Conservation (phyloP, 1,140 invertebrate species). For the Pseudobourletiella spinata region DNA sequence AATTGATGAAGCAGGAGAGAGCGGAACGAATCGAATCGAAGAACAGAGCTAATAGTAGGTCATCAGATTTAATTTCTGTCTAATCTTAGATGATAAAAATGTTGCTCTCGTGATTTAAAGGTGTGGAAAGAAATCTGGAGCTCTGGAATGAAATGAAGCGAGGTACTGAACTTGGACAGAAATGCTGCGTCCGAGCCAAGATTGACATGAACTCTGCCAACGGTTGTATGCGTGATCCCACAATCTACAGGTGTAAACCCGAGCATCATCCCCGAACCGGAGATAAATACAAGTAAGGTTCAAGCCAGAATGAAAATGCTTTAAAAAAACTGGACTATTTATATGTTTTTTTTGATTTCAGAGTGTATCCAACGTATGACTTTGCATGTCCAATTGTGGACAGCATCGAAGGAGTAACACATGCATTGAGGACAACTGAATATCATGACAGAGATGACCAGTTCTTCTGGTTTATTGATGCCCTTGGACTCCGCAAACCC, state of each 20-base stretch:
- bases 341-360: constrained; percentile 43
- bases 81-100: constrained; percentile 3
- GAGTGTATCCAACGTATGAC: constrained; percentile 98
- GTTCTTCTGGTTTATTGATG: constrained; percentile 94
- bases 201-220: constrained; percentile 95
- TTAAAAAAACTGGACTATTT: neutral
- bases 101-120: constrained; percentile 45
- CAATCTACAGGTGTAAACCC: constrained; percentile 96
- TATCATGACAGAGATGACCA: constrained; percentile 97
- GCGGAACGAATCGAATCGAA: constrained; percentile 78
- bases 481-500: constrained; percentile 74
- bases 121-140: constrained; percentile 72
- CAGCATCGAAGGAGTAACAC: constrained; percentile 92
- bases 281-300: constrained; percentile 84
- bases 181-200: constrained; percentile 91
- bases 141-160: constrained; percentile 95
- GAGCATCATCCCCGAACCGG: constrained; percentile 89
- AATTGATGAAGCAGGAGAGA: constrained; percentile 88
- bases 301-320: neutral
- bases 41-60: constrained; percentile 75
- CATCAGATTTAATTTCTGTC: neutral
- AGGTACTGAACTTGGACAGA: constrained; percentile 65
- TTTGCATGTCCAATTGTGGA: constrained; percentile 99
- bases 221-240: constrained; percentile 97
- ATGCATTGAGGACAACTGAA: constrained; percentile 94